Percentiles rank a stretch among this genome's conserved stretches.
Conservation (phyloP, 35 echinoderm and acorn worm genomes). For the Lytechinus pictus region DNA sequence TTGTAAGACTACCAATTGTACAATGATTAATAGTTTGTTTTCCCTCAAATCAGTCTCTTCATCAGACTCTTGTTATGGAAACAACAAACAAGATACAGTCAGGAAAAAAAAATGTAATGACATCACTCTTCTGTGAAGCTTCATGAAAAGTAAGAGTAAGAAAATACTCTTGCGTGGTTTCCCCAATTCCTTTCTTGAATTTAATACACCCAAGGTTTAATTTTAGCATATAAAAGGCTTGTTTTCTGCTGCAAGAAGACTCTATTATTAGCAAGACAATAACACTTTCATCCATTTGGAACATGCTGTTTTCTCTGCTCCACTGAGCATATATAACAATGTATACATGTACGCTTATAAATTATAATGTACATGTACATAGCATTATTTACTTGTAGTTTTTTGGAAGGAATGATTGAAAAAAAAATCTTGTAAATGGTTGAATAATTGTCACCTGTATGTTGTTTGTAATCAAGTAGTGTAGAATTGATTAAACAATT, state of each 20-base stretch:
- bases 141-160: not conserved
- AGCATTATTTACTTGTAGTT: not conserved
- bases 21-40: too few relatives aligned
- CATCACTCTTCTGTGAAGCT: not conserved
- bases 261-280: not conserved
- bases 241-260: not conserved
- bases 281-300: not conserved
- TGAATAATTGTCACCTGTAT: not conserved
- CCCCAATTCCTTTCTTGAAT: not conserved
- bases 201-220: not conserved
- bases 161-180: not conserved
- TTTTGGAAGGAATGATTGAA: not conserved
- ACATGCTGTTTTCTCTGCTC: not conserved
- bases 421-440: not conserved
- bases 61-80: not conserved
- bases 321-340: not conserved
- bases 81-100: constrained; percentile 1
- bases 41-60: not conserved
- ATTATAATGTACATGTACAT: not conserved
- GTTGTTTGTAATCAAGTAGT: too few relatives aligned
- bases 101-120: not conserved
- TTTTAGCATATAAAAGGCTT: not conserved
- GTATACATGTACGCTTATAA: not conserved
- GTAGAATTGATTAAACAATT: too few relatives aligned
- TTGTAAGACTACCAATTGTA: too few relatives aligned